Conservation (phyloP, 1,140 invertebrate species). For the Theocolax elegans region DNA sequence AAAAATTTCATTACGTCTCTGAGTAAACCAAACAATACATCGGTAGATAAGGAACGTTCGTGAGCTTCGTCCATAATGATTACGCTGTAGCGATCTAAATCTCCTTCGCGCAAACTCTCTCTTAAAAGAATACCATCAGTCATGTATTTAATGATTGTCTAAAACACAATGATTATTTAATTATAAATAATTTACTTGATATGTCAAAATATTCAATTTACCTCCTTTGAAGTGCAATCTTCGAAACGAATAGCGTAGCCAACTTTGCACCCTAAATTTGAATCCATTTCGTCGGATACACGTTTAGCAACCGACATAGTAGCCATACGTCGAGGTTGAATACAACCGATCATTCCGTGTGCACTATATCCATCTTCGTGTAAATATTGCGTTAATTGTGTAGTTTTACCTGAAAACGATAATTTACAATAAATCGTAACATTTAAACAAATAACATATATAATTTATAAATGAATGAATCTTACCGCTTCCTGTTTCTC, state of each 20-base stretch:
- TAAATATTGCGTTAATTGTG: slow-evolving; percentile 98
- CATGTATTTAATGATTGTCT: slow-evolving; percentile 99
- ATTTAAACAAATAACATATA: no score
- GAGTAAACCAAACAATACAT: slow-evolving; percentile 97
- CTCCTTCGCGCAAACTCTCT: slow-evolving; percentile 93
- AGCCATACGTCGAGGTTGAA: slow-evolving; percentile 92
- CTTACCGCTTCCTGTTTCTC: slow-evolving; percentile 95
- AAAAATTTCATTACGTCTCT: slow-evolving; percentile 78
- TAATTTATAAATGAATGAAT: no score
- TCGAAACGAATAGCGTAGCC: slow-evolving; percentile 99
- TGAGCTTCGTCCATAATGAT: slow-evolving; percentile 99
- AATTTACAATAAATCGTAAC: not conserved
- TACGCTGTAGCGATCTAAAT: slow-evolving; percentile 95
- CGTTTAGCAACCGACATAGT: slow-evolving; percentile 99
- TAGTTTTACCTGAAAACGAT: slow-evolving; percentile 79
- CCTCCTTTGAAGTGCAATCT: slow-evolving; percentile 93
- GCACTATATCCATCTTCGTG: slow-evolving; percentile 97
- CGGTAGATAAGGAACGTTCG: slow-evolving; percentile 96
- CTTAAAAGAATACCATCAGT: slow-evolving; percentile 97
- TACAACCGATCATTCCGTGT: slow-evolving; percentile 95
- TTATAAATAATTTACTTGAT: slow-evolving; percentile 10
- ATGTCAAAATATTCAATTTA: slow-evolving; percentile 13
- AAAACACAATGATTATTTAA: slow-evolving; percentile 56
- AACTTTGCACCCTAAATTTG: slow-evolving; percentile 89
- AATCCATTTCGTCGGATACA: slow-evolving; percentile 97